Percentiles rank a stretch among this genome's conserved stretches.
These are phyloP conservation scores for Carabus problematicus DNA, from an alignment of 2,888 invertebrate species.

Conservation along the genomic window DNA sequence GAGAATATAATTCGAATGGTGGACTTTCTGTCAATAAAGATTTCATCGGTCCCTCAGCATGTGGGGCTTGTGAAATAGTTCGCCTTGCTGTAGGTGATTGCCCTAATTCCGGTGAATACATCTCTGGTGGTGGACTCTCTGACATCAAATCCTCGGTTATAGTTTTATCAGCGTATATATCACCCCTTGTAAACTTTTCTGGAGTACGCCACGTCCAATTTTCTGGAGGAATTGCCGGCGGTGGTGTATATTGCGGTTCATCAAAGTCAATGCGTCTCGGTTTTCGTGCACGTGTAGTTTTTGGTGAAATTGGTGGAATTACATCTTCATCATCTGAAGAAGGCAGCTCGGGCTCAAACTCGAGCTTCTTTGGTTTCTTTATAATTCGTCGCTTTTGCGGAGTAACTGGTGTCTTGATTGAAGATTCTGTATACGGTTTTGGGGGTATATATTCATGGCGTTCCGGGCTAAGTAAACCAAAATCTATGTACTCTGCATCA, in stretches of 20 bases:
- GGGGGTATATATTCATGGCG: not conserved
- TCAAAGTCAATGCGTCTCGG: not conserved
- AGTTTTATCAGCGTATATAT: too few relatives aligned
- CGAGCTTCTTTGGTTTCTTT: not conserved
- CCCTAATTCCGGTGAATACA: not conserved
- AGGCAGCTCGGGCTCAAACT: too few relatives aligned
- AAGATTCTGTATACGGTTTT: not conserved
- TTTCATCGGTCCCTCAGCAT: not conserved
- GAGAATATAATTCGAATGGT: too few relatives aligned
- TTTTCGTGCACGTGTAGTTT: not conserved
- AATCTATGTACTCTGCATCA: not conserved
- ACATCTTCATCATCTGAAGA: too few relatives aligned
- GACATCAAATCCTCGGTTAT: not conserved
- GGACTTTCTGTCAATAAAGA: too few relatives aligned
- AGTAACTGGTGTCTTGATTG: not conserved
- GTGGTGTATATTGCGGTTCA: not conserved
- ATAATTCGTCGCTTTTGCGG: slow-evolving; percentile 2
- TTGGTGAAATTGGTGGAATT: not conserved
- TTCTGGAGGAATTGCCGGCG: not conserved
- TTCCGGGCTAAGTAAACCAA: slow-evolving; percentile 2
- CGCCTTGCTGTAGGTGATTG: not conserved
- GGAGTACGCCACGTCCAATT: too few relatives aligned
- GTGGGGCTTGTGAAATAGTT: too few relatives aligned
- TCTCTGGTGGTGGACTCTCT: not conserved
- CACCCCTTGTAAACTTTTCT: too few relatives aligned